phyloP scores from a whole-genome alignment of 1,140 invertebrate species.

The Bathynomus jamesi region DNA sequence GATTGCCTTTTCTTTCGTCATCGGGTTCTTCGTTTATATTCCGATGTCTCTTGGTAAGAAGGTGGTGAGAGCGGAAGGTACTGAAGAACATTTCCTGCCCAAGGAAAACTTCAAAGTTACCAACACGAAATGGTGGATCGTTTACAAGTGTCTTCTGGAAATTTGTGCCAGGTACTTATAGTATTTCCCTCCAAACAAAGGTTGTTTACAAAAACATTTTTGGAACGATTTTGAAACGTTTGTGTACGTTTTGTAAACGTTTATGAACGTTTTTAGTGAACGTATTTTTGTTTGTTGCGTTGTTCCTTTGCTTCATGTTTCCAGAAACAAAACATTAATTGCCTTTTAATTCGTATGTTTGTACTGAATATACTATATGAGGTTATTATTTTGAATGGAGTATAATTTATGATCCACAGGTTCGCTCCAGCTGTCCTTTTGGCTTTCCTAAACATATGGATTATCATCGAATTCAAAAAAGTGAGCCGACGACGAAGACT shows the following conservation, averaged over 20 bases:
- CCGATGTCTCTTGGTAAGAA: conserved; percentile 43
- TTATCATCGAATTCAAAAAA: conserved; percentile 41
- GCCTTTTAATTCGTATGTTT: no score
- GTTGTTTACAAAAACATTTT: neutral
- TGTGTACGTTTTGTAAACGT: no score
- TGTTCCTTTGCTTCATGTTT: no score
- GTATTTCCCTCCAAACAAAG: neutral
- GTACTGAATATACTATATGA: no score
- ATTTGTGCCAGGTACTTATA: conserved; percentile 21
- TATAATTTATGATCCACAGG: conserved; percentile 40
- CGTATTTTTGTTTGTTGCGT: no score
- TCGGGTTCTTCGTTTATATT: conserved; percentile 42
- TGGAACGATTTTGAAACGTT: no score
- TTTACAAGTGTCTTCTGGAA: conserved; percentile 27
- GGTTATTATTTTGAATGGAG: neutral
- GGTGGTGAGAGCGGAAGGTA: conserved; percentile 7
- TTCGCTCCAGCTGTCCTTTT: conserved; percentile 42
- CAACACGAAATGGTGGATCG: conserved; percentile 15
- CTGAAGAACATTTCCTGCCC: conserved; percentile 16
- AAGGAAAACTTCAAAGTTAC: conserved; percentile 6
- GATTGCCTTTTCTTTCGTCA: conserved; percentile 41
- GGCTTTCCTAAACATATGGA: conserved; percentile 42
- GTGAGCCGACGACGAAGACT: conserved; percentile 39
- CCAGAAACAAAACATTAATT: no score
- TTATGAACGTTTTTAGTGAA: no score